These are phyloP conservation scores for Miniopterus natalensis DNA, from an alignment of 2,113 vertebrate genomes.

Conservation along the genomic window DNA sequence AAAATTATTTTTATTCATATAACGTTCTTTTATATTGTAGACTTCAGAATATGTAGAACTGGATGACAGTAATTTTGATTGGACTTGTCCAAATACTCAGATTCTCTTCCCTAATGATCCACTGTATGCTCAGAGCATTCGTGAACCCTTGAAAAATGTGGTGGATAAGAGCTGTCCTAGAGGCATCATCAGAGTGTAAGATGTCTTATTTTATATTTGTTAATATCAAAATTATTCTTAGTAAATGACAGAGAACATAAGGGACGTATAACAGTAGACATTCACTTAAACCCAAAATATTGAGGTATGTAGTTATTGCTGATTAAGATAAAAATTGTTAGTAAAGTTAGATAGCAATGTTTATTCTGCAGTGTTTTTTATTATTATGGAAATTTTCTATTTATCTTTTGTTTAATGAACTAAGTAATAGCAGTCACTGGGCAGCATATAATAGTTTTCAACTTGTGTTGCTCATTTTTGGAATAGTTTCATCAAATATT, in stretches of 20 bases:
- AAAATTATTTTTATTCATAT: neutral
- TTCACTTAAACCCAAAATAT: neutral
- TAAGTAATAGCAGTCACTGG: neutral
- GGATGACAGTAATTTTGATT: slow-evolving; percentile 98
- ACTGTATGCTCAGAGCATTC: slow-evolving; percentile 94
- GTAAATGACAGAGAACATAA: neutral
- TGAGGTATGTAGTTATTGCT: slow-evolving; percentile 11
- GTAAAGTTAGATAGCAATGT: slow-evolving; percentile 14
- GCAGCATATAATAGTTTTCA: neutral
- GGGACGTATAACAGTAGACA: neutral
- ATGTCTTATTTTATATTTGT: slow-evolving; percentile 56
- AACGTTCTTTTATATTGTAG: slow-evolving; percentile 78
- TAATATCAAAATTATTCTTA: neutral
- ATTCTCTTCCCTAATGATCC: slow-evolving; percentile 98
- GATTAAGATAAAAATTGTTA: neutral
- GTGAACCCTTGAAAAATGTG: slow-evolving; percentile 97
- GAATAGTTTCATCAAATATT: slow-evolving; percentile 25
- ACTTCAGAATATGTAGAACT: slow-evolving; percentile 92
- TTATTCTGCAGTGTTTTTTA: slow-evolving; percentile 9
- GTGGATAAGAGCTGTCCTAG: slow-evolving; percentile 98
- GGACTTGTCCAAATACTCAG: slow-evolving; percentile 98
- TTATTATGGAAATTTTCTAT: neutral
- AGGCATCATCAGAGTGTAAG: slow-evolving; percentile 90
- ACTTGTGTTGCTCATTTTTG: slow-evolving; percentile 46
- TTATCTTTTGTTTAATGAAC: slow-evolving; percentile 51